Conservation (phyloP, 2,113 vertebrate genomes). For the Poicephalus meyeri region DNA sequence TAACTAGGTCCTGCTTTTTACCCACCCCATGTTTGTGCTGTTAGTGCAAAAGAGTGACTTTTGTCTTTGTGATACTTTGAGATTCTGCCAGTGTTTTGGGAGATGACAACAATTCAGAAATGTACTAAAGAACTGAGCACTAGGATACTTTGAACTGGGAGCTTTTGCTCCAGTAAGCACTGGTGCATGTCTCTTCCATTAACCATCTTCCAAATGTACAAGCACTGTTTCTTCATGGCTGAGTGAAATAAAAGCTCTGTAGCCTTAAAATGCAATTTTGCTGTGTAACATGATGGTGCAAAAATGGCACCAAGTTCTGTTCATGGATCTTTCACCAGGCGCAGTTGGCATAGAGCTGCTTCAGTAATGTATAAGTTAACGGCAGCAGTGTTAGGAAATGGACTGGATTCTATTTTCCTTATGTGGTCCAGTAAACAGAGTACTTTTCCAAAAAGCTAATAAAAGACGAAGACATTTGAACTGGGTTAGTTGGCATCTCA, state of each 20-base stretch:
- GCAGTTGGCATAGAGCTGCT: neutral
- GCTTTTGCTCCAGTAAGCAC: neutral
- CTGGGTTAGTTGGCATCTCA: neutral
- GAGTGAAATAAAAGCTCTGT: slow-evolving; percentile 15
- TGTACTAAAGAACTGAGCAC: neutral
- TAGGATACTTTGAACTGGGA: neutral
- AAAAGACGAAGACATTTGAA: neutral
- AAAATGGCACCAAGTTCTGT: neutral
- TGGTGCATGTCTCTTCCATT: neutral
- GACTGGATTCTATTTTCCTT: neutral
- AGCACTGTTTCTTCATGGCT: neutral
- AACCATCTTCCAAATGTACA: neutral
- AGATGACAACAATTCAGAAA: neutral
- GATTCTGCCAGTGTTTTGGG: neutral
- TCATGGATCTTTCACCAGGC: neutral
- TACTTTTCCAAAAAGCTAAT: neutral
- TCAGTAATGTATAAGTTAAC: neutral
- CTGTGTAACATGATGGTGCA: rapidly evolving
- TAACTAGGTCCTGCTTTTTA: neutral
- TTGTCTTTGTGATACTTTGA: neutral
- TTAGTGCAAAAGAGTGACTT: neutral
- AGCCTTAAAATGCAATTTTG: neutral
- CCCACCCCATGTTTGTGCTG: neutral
- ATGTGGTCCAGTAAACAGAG: neutral
- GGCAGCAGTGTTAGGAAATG: neutral